Base-by-base conservation (phyloP, 2,797 vertebrate species). In the Thunnus albacares region DNA sequence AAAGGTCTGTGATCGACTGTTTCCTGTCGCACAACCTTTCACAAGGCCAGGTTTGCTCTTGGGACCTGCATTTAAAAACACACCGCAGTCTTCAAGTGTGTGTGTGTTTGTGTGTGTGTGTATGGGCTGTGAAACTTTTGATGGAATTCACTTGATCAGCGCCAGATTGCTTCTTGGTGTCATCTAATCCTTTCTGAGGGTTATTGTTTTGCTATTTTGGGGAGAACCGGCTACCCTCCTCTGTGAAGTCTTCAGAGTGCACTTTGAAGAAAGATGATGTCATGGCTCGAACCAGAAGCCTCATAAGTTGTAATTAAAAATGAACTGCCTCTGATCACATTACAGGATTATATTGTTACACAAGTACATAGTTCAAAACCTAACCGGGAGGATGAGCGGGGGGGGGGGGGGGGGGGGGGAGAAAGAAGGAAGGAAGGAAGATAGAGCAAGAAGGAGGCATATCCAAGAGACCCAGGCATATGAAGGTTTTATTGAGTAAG, bases 201-300 rank as follows among this genome's bases (percentile, higher is more conserved):
- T 90, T 88, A 87, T 89, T 91, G 84, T 90, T 93, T 85, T 81
- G 75, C 85, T 89, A 70, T 89, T 89, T 92, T 73, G 60, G 72
- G 80, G 80, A 75, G 71, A 82, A 35, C 78, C 64, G 2, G 58
- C 77, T 76, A 57, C 22, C 26, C 43, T 35, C 24, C 49, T 58
- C 73, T 75, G 68, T 38, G 53, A 78, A 70, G 45, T 52, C 78
- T 76, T 52, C 68, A 61, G 68, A 79, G 57, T 20, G 13, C 75
- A 58, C 87, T 87, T 89, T 90, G 84, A 90, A 89, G 84, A 66
- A 33, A 59, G 71, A 77, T 88, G 87, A 89, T 87, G 89, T 93
- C 88, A 91, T 70, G 62, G 73, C 71, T 79, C 53, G 2, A 78
- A 90, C 80, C 81, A 84, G 76, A 82, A 30, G 33, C 69, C n/a